A percentile compares a stretch with the other conserved stretches of the same genome.
Evolutionary conservation across 2,888 invertebrate genomes (phyloP).

Genomic region (Yponomeuta evonymella): DNA sequence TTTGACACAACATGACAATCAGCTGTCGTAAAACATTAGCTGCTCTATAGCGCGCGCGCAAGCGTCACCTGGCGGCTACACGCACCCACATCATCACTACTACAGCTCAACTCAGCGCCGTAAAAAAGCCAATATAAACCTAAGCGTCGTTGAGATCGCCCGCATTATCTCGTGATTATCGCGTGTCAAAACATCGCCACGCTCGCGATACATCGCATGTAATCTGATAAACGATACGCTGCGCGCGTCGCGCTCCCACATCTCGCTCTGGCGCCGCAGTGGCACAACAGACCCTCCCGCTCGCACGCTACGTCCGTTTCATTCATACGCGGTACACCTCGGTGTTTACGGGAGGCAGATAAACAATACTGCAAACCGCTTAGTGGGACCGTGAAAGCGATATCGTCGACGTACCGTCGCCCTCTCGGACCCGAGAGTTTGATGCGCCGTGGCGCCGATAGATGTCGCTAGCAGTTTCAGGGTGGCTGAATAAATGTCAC

Average conservation of each 20-base stretch:
- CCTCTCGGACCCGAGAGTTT: constrained; percentile 57
- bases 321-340: constrained; percentile 75
- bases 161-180: constrained; percentile 77
- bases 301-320: constrained; percentile 68
- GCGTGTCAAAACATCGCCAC: constrained; percentile 78
- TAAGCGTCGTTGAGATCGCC: constrained; percentile 71
- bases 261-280: constrained; percentile 40
- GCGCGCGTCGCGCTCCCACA: constrained; percentile 55
- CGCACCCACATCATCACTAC: constrained; percentile 36
- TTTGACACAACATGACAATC: constrained; percentile 26
- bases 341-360: constrained; percentile 75
- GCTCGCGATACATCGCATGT: constrained; percentile 77
- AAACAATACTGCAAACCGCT: constrained; percentile 76
- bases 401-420: constrained; percentile 67
- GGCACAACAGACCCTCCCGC: constrained; percentile 39
- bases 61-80: constrained; percentile 42
- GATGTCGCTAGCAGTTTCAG: constrained; percentile 64
- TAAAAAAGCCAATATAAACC: constrained; percentile 74
- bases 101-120: constrained; percentile 39
- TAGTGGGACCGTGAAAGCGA: constrained; percentile 76
- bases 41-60: constrained; percentile 24
- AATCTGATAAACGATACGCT: constrained; percentile 72
- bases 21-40: constrained; percentile 27
- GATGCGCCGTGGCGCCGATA: constrained; percentile 43
- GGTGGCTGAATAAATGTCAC: constrained; percentile 63